Percentiles rank a stretch among this genome's conserved stretches.
Evolutionary conservation across 2,888 invertebrate genomes (phyloP).

Genomic region (Stenoptilia bipunctidactyla): DNA sequence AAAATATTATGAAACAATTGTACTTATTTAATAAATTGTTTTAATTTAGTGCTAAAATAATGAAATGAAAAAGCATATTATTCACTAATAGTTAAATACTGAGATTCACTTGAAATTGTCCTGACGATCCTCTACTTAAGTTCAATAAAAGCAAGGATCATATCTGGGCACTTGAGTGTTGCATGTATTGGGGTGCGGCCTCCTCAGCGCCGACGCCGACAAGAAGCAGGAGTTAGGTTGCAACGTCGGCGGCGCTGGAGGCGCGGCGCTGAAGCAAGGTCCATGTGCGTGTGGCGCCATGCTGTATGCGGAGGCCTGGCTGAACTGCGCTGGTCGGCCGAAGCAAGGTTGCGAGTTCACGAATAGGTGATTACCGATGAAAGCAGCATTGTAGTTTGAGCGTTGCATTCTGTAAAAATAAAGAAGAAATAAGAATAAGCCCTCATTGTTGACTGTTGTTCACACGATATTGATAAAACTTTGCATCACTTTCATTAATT

Average conservation of each 20-base stretch:
- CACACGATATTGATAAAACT: no score
- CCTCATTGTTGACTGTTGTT: no score
- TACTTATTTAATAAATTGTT: no score
- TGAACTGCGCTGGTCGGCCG: slow-evolving; percentile 16
- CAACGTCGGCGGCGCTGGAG: slow-evolving; percentile 12
- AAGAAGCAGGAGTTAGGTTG: slow-evolving; percentile 27
- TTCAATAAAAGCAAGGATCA: slow-evolving; percentile 19
- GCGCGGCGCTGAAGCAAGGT: slow-evolving; percentile 30
- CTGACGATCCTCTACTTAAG: not conserved
- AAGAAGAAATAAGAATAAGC: no score
- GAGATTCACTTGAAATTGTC: no score
- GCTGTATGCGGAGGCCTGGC: not conserved
- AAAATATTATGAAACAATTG: no score
- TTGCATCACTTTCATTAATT: no score
- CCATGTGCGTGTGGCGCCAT: no score
- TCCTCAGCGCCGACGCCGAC: slow-evolving; percentile 28
- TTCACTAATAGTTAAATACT: no score
- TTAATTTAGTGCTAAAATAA: no score
- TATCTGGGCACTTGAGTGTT: slow-evolving; percentile 11
- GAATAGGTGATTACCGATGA: slow-evolving; percentile 11
- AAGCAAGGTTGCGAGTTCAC: slow-evolving; percentile 21
- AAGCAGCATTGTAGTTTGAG: slow-evolving; percentile 19
- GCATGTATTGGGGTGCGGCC: slow-evolving; percentile 15
- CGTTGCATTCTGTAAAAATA: slow-evolving; percentile 44
- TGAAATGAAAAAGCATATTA: no score